Conservation (phyloP, 2,113 vertebrate species). For the Noctilio leporinus region DNA sequence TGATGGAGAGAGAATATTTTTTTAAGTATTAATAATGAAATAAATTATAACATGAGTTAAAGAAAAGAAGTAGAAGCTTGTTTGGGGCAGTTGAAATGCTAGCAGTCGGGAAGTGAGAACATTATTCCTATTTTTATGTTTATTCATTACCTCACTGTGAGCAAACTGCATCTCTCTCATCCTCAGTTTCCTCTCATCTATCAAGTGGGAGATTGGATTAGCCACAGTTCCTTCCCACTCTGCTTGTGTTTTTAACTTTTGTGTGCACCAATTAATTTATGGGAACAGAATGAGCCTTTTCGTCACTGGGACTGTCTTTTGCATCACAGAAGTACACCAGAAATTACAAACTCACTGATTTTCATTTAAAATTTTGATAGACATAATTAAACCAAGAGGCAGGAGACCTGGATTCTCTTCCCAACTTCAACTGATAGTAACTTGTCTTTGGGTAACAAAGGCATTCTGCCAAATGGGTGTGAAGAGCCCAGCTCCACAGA, state of each 20-base stretch:
- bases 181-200: neutral
- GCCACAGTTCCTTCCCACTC: neutral
- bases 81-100: neutral
- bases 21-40: neutral
- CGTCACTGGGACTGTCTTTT: neutral
- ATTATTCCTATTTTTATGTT: neutral
- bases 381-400: neutral
- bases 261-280: neutral
- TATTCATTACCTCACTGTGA: neutral
- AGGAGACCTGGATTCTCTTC: neutral
- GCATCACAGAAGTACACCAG: neutral
- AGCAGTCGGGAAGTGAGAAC: neutral
- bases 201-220: neutral
- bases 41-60: neutral
- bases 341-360: neutral
- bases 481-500: rapidly evolving
- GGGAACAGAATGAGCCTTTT: neutral
- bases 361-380: neutral
- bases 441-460: neutral
- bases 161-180: neutral
- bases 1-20: neutral
- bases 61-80: neutral
- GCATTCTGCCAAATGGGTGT: neutral
- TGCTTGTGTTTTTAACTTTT: neutral
- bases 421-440: neutral